phyloP scores from a whole-genome alignment of 1,140 invertebrate genomes.

The Hestina assimilis region DNA sequence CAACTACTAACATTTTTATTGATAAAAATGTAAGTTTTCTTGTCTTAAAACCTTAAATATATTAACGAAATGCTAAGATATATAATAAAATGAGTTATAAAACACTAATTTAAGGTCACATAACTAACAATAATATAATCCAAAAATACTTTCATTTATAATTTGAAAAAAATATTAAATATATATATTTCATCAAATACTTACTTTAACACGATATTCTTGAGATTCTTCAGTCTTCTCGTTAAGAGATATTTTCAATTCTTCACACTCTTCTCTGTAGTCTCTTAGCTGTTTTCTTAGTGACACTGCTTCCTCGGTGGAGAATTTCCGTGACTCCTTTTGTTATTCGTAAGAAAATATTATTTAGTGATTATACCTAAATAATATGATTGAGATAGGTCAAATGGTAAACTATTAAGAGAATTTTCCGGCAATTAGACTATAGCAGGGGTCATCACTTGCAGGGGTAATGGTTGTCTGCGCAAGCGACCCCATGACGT shows the following conservation, averaged over 20 bases:
- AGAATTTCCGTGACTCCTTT: conserved; percentile 45
- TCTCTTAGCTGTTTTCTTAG: conserved; percentile 77
- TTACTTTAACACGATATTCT: conserved; percentile 85
- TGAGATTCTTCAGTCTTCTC: conserved; percentile 85
- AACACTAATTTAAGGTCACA: no score
- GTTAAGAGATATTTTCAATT: conserved; percentile 81
- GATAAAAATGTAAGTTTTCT: neutral
- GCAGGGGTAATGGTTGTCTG: no score
- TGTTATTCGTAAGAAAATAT: neutral
- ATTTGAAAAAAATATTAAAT: no score
- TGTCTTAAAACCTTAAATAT: no score
- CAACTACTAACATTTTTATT: neutral
- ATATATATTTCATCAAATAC: neutral
- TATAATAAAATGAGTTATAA: no score
- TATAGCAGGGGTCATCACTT: no score
- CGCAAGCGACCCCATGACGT: no score
- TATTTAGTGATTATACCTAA: neutral
- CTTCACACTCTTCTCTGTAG: conserved; percentile 82
- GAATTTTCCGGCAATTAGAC: no score
- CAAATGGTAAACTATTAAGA: no score
- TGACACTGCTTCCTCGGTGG: conserved; percentile 39
- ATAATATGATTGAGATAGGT: neutral
- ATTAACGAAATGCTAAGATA: no score
- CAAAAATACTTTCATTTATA: no score
- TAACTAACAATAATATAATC: no score